Conservation (phyloP, 1,140 invertebrate species). For the Wasmannia auropunctata region DNA sequence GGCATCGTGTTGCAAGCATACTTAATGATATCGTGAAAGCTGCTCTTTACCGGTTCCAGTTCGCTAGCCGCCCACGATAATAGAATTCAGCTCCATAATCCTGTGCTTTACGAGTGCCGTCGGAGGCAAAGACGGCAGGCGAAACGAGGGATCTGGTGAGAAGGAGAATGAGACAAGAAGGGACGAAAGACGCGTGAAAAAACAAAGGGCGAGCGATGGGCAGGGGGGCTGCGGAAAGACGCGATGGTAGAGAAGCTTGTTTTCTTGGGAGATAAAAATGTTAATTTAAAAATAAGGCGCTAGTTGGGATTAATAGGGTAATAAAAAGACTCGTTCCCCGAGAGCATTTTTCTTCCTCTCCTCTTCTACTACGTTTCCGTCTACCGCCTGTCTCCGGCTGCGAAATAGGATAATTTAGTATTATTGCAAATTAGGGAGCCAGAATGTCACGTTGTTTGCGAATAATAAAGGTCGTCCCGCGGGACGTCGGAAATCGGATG, state of each 20-base stretch:
- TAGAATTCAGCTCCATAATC: conserved; percentile 83
- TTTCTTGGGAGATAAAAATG: conserved; percentile 82
- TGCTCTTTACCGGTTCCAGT: conserved; percentile 78
- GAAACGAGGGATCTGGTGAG: conserved; percentile 65
- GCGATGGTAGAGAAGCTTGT: conserved; percentile 77
- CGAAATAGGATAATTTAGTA: conserved; percentile 80
- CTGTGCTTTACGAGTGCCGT: conserved; percentile 80
- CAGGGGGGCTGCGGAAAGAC: conserved; percentile 41
- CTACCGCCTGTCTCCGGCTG: conserved; percentile 63
- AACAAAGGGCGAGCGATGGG: conserved; percentile 44
- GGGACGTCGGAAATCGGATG: conserved; percentile 66
- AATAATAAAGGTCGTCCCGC: conserved; percentile 74
- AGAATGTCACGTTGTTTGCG: conserved; percentile 72
- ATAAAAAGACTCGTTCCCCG: conserved; percentile 79
- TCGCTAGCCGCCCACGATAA: conserved; percentile 78
- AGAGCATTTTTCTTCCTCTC: conserved; percentile 74
- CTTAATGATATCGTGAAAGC: conserved; percentile 77
- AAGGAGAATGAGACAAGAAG: conserved; percentile 1
- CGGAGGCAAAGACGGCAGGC: conserved; percentile 68
- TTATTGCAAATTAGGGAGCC: conserved; percentile 77
- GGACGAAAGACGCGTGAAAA: conserved; percentile 46
- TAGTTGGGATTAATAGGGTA: conserved; percentile 83
- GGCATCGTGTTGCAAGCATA: conserved; percentile 48
- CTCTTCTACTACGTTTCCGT: conserved; percentile 67
- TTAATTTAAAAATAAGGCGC: conserved; percentile 84